Evolutionary conservation across 2,797 vertebrate species (phyloP).

Genomic region (Anguilla obscura): DNA sequence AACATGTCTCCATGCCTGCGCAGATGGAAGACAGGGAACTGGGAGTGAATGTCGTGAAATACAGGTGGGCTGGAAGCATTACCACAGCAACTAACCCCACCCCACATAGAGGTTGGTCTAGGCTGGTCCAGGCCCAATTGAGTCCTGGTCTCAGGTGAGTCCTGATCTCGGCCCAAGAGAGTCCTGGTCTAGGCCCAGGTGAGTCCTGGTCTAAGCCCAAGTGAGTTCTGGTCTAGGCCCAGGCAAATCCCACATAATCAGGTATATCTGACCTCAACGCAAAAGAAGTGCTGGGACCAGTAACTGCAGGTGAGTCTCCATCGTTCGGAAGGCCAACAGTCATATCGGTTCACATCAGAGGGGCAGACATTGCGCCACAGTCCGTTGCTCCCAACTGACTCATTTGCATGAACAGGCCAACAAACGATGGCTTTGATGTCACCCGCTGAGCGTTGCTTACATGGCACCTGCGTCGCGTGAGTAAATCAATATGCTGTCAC

Average conservation of each 20-base stretch:
- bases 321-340: background rate
- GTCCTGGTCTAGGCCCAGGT: no score
- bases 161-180: no score
- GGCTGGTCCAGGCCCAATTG: no score
- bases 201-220: no score
- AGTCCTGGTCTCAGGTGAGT: background rate
- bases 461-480: background rate
- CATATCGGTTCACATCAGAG: background rate
- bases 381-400: background rate
- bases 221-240: background rate
- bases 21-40: background rate
- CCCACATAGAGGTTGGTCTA: background rate
- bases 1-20: background rate
- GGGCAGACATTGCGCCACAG: background rate
- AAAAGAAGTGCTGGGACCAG: background rate
- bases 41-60: background rate
- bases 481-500: background rate
- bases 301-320: background rate
- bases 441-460: background rate
- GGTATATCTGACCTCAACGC: background rate
- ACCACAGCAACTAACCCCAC: background rate
- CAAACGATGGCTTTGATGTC: background rate
- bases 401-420: background rate
- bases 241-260: background rate
- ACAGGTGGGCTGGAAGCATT: background rate